phyloP scores from a whole-genome alignment of 2,888 invertebrate species.

The Apotomis capreana region DNA sequence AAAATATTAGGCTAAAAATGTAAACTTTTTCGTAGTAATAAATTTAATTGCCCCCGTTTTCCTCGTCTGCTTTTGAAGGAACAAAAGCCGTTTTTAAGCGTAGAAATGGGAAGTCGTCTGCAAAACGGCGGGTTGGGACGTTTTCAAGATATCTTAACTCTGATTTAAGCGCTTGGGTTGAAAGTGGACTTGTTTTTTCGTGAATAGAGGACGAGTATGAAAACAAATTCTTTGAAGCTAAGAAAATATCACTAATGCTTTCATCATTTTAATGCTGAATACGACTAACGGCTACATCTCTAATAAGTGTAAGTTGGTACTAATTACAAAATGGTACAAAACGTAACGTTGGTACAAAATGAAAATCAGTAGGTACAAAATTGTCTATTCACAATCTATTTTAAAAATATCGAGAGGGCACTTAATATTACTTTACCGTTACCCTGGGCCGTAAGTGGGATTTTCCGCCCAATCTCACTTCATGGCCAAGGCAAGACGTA shows the following conservation, averaged over 20 bases:
- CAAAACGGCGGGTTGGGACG: slow-evolving; percentile 24
- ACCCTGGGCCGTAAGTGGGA: no score
- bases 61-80: slow-evolving; percentile 29
- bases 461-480: no score
- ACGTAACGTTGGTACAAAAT: no score
- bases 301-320: no score
- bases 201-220: background rate
- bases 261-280: no score
- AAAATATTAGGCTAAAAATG: slow-evolving; percentile 19
- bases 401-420: no score
- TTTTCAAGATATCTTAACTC: slow-evolving; percentile 33
- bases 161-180: slow-evolving; percentile 24
- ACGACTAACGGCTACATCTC: no score
- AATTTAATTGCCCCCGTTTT: slow-evolving; percentile 36
- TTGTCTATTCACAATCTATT: no score
- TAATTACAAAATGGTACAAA: no score
- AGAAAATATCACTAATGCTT: background rate
- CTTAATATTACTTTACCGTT: no score
- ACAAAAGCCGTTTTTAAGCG: slow-evolving; percentile 32
- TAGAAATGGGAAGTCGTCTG: slow-evolving; percentile 31
- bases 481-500: no score
- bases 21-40: slow-evolving; percentile 21
- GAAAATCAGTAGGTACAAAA: no score
- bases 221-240: background rate
- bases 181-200: slow-evolving; percentile 15